Percentiles rank a stretch among this genome's conserved stretches.
Evolutionary conservation across 2,888 invertebrate species (phyloP).

Genomic region (Quadroppia sp.): DNA sequence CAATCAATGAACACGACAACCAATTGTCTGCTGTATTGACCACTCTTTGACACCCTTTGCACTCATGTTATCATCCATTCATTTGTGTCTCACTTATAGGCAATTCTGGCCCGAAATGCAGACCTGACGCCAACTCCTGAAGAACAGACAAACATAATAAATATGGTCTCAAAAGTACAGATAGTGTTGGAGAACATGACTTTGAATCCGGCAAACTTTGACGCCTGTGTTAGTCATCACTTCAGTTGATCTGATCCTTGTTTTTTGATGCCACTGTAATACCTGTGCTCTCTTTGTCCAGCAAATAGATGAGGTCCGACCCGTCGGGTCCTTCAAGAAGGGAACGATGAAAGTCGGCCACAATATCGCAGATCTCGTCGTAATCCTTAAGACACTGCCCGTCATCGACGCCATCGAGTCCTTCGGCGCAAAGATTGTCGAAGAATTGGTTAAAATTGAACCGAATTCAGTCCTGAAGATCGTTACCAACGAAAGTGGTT

Average conservation of each 20-base stretch:
- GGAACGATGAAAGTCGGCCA: conserved; percentile 94
- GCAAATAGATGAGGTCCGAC: conserved; percentile 89
- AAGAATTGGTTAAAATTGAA: conserved; percentile 69
- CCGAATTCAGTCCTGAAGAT: conserved; percentile 50
- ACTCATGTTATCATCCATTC: not conserved
- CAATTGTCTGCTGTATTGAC: conserved; percentile 7
- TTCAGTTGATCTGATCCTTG: not conserved
- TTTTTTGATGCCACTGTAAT: not conserved
- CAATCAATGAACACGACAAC: conserved; percentile 32
- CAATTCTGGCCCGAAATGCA: conserved; percentile 63
- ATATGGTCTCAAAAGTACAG: conserved; percentile 91
- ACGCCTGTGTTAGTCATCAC: conserved; percentile 64
- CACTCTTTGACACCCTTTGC: not conserved
- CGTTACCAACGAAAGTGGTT: conserved; percentile 59
- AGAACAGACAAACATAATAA: conserved; percentile 86
- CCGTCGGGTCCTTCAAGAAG: conserved; percentile 96
- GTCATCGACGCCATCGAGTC: conserved; percentile 93
- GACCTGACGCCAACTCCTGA: conserved; percentile 85
- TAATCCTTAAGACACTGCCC: conserved; percentile 91
- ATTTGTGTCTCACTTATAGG: not conserved
- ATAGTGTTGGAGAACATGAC: conserved; percentile 88
- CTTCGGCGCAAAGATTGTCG: conserved; percentile 76
- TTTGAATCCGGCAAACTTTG: conserved; percentile 86
- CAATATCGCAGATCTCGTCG: conserved; percentile 93
- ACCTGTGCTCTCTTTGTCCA: conserved; percentile 52